Evolutionary conservation across 1,140 invertebrate genomes (phyloP), one percentile per base, ranked within the genome.

Genomic region (Zelostemma sp.): DNA sequence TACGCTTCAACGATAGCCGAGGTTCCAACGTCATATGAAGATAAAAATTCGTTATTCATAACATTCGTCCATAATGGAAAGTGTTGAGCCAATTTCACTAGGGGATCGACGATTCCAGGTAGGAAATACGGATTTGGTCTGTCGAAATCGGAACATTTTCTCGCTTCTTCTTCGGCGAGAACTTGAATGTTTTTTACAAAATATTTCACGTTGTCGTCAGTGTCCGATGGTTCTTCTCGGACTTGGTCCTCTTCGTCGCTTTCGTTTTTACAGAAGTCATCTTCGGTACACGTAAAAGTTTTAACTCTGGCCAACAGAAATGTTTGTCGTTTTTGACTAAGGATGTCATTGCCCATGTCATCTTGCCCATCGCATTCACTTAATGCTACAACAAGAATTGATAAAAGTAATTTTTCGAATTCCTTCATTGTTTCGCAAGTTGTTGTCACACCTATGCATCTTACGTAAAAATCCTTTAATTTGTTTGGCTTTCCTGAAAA

Each of bases 401-500:
- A 11, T 8, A 12, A 1, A 12, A 55, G 8, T 1, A 49, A 1
- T 19, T 33, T 11, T 40, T 33, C 17, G 16, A 56, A 63, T 9
- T 56, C n/a, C 11, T 18, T 11, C 1, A 17, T 25, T 4, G 17
- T 50, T 1, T 35, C 14, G n/a, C 14, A 59, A 15, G 40, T 48
- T 18, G 38, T 16, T 33, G 60, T 28, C 5, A 61, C 15, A 12
- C 50, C 54, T 15, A 70, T 17, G 41, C 56, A 63, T 5, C 68
- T 19, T 11, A 63, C 55, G 41, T 45, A 73, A 62, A 73, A 73
- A 53, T 69, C 59, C 47, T 73, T 70, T 12, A 62, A 8, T 14
- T 33, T 14, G 1, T 9, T 11, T 12, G 9, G 9, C 28, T 59
- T 57, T 1, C 47, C 45, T 12, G 46, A 21, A 25, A 73, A 69